These are phyloP conservation scores for Prionailurus viverrinus DNA, from an alignment of 2,113 vertebrate species.

Conservation along the genomic window DNA sequence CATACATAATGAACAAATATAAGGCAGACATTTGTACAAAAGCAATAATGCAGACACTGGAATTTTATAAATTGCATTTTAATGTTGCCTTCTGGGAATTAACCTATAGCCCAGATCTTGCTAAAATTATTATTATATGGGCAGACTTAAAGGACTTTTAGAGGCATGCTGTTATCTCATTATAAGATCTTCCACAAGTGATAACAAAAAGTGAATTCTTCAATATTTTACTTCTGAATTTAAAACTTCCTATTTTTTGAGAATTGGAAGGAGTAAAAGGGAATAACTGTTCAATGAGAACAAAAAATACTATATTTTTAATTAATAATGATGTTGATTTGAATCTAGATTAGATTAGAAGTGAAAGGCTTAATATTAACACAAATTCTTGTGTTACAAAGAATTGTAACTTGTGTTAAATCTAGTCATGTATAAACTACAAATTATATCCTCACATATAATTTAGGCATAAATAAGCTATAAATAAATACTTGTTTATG, in stretches of 20 bases:
- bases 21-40: neutral
- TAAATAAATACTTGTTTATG: neutral
- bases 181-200: neutral
- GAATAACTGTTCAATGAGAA: neutral
- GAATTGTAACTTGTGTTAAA: neutral
- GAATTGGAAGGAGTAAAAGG: neutral
- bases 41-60: neutral
- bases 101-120: neutral
- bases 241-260: neutral
- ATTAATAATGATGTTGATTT: neutral
- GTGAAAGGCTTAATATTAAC: neutral
- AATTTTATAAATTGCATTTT: neutral
- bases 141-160: neutral
- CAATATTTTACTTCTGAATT: slow-evolving; percentile 7
- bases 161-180: neutral
- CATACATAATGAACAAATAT: neutral
- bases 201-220: neutral
- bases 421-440: neutral
- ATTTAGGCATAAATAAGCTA: neutral
- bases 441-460: neutral
- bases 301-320: neutral
- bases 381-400: neutral
- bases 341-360: neutral
- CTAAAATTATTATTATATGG: neutral
- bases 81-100: neutral